A percentile compares a stretch with the other conserved stretches of the same genome.
phyloP scores from a whole-genome alignment of 2,888 invertebrate species.

The Sepioteuthis lessoniana region DNA sequence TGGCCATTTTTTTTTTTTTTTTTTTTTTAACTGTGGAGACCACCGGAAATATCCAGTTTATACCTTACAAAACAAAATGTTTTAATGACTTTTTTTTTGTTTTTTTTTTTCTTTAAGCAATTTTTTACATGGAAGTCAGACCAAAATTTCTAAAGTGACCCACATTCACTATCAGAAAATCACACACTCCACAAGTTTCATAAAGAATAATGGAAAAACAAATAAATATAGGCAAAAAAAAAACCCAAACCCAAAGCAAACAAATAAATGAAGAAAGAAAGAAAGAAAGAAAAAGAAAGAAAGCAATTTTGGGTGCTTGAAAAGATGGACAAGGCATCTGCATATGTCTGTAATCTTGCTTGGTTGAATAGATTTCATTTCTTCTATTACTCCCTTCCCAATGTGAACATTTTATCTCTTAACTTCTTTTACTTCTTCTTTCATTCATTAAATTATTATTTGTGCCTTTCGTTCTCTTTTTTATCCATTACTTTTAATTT shows the following conservation, averaged over 20 bases:
- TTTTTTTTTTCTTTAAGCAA: neutral
- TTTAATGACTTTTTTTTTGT: neutral
- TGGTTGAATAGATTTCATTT: neutral
- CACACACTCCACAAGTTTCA: neutral
- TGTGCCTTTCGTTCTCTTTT: too few relatives aligned
- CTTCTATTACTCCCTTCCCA: too few relatives aligned
- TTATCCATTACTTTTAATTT: too few relatives aligned
- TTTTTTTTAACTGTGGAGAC: too few relatives aligned
- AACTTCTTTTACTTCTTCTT: too few relatives aligned
- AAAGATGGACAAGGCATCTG: constrained; percentile 23
- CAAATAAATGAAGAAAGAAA: neutral
- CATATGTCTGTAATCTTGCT: neutral
- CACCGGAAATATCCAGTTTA: too few relatives aligned
- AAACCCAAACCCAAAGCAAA: neutral
- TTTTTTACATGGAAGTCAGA: neutral
- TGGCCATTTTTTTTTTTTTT: too few relatives aligned
- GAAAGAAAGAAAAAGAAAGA: neutral
- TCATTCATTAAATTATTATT: too few relatives aligned
- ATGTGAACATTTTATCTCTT: too few relatives aligned
- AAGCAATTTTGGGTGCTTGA: neutral
- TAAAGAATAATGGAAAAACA: neutral
- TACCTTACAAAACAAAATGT: neutral
- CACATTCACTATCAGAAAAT: neutral
- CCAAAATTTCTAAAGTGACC: neutral
- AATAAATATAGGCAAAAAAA: neutral